Percentiles rank a stretch among this genome's conserved stretches.
Conservation (phyloP, 2,888 invertebrate species). For the Aphidius colemani region DNA sequence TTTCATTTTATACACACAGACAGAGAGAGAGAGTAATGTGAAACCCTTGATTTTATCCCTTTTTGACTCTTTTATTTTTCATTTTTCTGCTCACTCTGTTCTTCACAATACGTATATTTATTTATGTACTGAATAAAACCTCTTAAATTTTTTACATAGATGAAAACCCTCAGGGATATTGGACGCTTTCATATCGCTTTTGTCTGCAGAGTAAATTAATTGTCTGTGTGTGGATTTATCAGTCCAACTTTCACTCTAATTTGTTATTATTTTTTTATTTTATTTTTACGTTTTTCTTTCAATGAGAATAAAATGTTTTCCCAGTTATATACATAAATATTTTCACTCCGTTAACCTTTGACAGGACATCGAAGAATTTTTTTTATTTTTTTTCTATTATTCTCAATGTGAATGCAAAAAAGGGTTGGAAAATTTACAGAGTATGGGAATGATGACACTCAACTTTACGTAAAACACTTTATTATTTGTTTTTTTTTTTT, state of each 20-base stretch:
- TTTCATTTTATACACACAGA: neutral
- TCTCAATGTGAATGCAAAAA: neutral
- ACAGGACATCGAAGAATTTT: constrained; percentile 29
- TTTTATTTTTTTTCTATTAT: constrained; percentile 9
- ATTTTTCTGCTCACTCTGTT: constrained; percentile 29
- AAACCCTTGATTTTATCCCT: constrained; percentile 10
- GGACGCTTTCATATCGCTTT: constrained; percentile 42
- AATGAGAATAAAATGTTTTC: constrained; percentile 36
- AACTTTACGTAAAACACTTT: neutral
- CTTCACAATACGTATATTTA: constrained; percentile 3
- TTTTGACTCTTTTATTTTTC: constrained; percentile 5
- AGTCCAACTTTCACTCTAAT: too few species aligned
- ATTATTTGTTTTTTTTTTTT: neutral
- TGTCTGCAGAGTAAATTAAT: constrained; percentile 46
- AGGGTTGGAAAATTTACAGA: neutral
- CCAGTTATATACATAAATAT: constrained; percentile 45
- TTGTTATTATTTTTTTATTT: too few species aligned
- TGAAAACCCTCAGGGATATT: constrained; percentile 16
- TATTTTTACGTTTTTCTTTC: neutral
- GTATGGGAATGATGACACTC: too few species aligned
- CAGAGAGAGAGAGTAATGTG: neutral
- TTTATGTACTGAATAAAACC: neutral
- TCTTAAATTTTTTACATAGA: neutral
- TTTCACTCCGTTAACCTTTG: constrained; percentile 47
- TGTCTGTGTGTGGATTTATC: constrained; percentile 37